Conservation (phyloP, 2,888 invertebrate genomes). For the Eupithecia tripunctaria region DNA sequence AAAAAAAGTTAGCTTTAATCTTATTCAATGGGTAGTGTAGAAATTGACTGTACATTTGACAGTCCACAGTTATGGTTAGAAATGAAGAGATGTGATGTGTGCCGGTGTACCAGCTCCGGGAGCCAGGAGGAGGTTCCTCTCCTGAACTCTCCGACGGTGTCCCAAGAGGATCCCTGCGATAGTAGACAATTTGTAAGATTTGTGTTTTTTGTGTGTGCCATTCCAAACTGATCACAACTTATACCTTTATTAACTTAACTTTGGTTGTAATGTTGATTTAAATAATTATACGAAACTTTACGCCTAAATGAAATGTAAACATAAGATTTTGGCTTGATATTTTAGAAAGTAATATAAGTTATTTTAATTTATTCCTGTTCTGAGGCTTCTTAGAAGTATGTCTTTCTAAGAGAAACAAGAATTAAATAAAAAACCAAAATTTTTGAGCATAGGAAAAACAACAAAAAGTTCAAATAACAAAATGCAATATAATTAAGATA, state of each 20-base stretch:
- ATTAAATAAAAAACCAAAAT: not conserved
- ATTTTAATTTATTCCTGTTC: not conserved
- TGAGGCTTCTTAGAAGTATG: not conserved
- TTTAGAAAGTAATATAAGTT: not conserved
- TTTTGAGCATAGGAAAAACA: not conserved
- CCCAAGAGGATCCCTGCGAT: slow-evolving; percentile 72
- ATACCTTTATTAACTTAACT: not conserved
- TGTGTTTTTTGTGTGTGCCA: slow-evolving; percentile 57
- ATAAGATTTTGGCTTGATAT: not conserved
- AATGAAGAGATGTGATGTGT: slow-evolving; percentile 79
- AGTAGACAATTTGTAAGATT: slow-evolving; percentile 74
- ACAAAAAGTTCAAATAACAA: not conserved
- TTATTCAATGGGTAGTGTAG: not conserved
- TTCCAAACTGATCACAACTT: slow-evolving; percentile 40
- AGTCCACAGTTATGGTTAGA: slow-evolving; percentile 81
- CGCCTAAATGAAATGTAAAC: not conserved
- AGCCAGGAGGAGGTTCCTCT: slow-evolving; percentile 68
- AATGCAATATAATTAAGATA: too few relatives aligned
- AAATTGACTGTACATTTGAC: slow-evolving; percentile 65
- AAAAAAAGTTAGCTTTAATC: not conserved
- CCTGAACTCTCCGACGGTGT: slow-evolving; percentile 66
- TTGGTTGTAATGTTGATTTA: not conserved
- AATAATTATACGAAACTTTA: not conserved
- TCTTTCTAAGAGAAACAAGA: not conserved
- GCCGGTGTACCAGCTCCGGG: slow-evolving; percentile 59